phyloP scores from a whole-genome alignment of 23 tunicate genomes.

The Ascidia mentula region DNA sequence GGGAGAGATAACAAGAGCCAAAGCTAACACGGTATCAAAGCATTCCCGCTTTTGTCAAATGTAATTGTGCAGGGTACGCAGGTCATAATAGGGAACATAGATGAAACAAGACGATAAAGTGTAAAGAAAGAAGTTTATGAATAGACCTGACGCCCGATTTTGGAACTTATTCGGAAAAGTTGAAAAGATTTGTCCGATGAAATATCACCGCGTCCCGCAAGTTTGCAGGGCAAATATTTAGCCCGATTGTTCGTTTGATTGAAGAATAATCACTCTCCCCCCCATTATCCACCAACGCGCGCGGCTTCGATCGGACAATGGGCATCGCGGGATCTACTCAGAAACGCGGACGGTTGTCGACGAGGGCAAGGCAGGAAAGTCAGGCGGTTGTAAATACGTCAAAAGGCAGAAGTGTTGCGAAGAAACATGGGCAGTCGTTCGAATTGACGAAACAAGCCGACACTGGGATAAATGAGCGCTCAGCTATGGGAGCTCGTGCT shows the following conservation, averaged over 20 bases:
- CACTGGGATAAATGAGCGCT: neutral
- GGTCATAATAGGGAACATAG: no score
- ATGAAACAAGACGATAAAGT: neutral
- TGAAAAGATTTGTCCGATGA: neutral
- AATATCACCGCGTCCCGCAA: neutral
- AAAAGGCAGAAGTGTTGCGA: neutral
- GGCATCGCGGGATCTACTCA: constrained; percentile 4
- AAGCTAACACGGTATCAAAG: no score
- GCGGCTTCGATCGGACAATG: constrained; percentile 1
- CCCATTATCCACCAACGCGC: no score
- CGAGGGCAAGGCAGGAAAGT: neutral
- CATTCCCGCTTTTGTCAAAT: no score
- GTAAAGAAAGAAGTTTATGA: neutral
- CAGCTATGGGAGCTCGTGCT: constrained; percentile 1
- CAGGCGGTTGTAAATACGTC: neutral
- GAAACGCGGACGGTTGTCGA: neutral
- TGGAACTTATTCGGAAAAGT: neutral
- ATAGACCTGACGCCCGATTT: neutral
- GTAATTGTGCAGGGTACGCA: neutral
- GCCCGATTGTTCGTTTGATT: neutral
- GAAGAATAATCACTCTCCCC: neutral
- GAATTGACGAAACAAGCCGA: neutral
- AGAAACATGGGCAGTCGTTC: neutral
- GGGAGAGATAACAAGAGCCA: neutral
- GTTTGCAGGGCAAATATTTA: constrained; percentile 3